These are phyloP conservation scores for Erithacus rubecula DNA, from an alignment of 2,797 vertebrate genomes.

Conservation along the genomic window DNA sequence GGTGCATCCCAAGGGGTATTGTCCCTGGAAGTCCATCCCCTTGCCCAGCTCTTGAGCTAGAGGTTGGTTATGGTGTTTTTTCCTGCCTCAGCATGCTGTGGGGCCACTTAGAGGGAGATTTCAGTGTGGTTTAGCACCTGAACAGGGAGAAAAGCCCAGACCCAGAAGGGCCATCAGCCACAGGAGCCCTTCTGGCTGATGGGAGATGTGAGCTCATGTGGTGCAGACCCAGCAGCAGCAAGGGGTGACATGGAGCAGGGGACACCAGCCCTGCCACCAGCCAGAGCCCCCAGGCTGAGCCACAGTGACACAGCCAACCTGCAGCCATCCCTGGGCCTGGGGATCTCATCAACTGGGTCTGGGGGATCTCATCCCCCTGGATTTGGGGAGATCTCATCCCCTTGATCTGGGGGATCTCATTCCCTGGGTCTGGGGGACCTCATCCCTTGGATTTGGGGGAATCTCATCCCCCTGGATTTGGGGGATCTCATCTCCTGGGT, in stretches of 20 bases:
- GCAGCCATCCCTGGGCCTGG: no score
- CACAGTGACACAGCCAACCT: not conserved
- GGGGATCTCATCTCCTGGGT: no score
- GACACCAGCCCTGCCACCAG: not conserved
- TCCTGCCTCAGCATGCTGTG: not conserved
- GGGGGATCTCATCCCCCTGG: no score
- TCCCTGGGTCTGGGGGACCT: no score
- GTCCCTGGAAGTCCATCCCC: not conserved
- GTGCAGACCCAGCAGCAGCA: not conserved
- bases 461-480: no score
- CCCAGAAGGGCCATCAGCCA: not conserved
- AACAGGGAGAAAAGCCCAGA: not conserved
- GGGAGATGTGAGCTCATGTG: accelerated
- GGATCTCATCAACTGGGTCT: no score
- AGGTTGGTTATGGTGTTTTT: not conserved
- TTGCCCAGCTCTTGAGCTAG: not conserved
- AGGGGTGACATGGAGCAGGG: not conserved
- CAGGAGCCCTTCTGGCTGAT: not conserved
- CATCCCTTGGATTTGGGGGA: no score
- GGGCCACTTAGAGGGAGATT: not conserved
- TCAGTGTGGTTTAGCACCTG: not conserved
- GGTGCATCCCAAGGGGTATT: accelerated
- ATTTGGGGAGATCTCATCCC: no score
- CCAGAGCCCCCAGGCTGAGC: accelerated
- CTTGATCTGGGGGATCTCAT: no score